A percentile compares a stretch with the other conserved stretches of the same genome.
Evolutionary conservation across 2,797 vertebrate genomes (phyloP).

Genomic region (Periophthalmus magnuspinnatus): DNA sequence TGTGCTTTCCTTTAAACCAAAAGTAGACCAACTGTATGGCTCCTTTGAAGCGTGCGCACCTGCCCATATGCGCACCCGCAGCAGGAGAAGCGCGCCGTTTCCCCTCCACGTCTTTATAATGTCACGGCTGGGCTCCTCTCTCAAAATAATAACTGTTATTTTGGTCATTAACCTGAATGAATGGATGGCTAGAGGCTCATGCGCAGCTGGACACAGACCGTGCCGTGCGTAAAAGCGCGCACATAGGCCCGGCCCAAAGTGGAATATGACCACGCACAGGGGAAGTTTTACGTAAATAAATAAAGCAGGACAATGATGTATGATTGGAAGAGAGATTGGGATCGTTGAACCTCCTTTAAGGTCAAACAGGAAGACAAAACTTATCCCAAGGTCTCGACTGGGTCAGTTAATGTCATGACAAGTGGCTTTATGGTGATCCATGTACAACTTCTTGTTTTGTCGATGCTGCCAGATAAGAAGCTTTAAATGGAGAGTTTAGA

Average conservation of each 20-base stretch:
- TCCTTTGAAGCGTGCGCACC: slow-evolving; percentile 34
- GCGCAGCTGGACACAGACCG: slow-evolving; percentile 29
- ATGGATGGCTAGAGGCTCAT: slow-evolving; percentile 29
- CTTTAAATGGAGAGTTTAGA: slow-evolving; percentile 3
- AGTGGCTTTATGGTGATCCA: slow-evolving; percentile 12
- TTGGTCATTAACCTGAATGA: slow-evolving; percentile 37
- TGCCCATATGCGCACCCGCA: slow-evolving; percentile 16
- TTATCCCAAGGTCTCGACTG: slow-evolving; percentile 29
- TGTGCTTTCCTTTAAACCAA: slow-evolving; percentile 7
- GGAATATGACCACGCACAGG: too few species aligned
- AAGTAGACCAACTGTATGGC: slow-evolving; percentile 9
- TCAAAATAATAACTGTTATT: slow-evolving; percentile 49
- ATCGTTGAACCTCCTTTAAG: slow-evolving; percentile 28
- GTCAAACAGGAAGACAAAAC: slow-evolving; percentile 48
- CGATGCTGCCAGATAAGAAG: slow-evolving; percentile 9
- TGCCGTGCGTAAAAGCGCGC: slow-evolving; percentile 27
- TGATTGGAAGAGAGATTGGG: slow-evolving; percentile 10
- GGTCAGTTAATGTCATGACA: slow-evolving; percentile 40
- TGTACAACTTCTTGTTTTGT: slow-evolving; percentile 8
- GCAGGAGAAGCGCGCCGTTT: slow-evolving; percentile 12
- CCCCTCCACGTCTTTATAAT: slow-evolving; percentile 2
- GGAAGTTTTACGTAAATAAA: not conserved
- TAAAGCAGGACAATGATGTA: slow-evolving; percentile 9
- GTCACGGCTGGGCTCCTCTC: slow-evolving; percentile 17
- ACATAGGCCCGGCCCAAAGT: slow-evolving; percentile 41